These are phyloP conservation scores for Leptinotarsa juncta DNA, from an alignment of 2,888 invertebrate genomes.

Conservation along the genomic window DNA sequence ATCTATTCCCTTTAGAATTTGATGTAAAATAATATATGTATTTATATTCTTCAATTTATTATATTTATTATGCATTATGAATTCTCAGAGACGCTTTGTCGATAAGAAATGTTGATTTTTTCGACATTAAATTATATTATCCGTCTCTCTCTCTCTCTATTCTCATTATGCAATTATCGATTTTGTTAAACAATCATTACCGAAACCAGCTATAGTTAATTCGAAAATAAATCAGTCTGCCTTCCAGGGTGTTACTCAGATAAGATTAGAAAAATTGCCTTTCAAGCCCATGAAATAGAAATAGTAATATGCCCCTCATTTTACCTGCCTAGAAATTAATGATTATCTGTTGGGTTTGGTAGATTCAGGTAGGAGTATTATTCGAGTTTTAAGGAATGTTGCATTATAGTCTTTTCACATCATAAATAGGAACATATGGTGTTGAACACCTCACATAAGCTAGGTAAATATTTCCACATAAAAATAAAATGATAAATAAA, in stretches of 20 bases:
- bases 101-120: too few relatives aligned
- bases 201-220: not conserved
- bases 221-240: not conserved
- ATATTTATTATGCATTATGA: too few relatives aligned
- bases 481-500: too few relatives aligned
- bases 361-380: not conserved
- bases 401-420: not conserved
- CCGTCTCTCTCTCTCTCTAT: too few relatives aligned
- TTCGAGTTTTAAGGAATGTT: not conserved
- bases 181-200: not conserved
- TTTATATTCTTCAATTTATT: too few relatives aligned
- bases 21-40: too few relatives aligned
- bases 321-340: not conserved
- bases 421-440: not conserved
- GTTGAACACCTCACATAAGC: too few relatives aligned
- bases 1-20: too few relatives aligned
- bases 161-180: not conserved
- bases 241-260: constrained; percentile 31
- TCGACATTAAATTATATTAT: too few relatives aligned
- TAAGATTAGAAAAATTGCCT: constrained; percentile 26
- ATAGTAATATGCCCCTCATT: not conserved
- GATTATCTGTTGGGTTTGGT: not conserved
- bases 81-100: too few relatives aligned
- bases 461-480: too few relatives aligned
- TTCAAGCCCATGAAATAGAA: constrained; percentile 26